Evolutionary conservation across 1,140 invertebrate genomes (phyloP), one percentile per base, ranked within the genome.

Genomic region (Probaryconus sp.): DNA sequence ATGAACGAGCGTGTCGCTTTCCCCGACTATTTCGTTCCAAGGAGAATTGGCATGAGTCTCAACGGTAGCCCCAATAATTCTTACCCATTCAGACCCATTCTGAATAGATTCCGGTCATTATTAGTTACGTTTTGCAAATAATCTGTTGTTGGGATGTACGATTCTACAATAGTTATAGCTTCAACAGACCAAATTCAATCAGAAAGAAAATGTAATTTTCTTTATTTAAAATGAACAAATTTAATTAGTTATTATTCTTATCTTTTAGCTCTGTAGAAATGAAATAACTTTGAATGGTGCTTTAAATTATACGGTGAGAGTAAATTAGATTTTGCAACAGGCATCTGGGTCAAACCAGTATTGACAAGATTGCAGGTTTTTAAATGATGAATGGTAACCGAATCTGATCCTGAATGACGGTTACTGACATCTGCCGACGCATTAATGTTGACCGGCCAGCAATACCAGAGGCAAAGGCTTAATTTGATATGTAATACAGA

Each of bases 1-100:
- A 64, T 51, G 68, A 72, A 56, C 50, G 45, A 75, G 58, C 64
- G 13, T 65, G 56, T 61, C 60, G 58, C 60, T 64, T 65, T 68
- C 65, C 53, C 60, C 47, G 24, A 40, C 60, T 50, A 61, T 60
- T 47, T 28, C 30, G 26, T 53, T 64, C 51, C 31, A 45, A 21
- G 38, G 47, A 45, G 56, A 61, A 71, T 75, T 63, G 64, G 37
- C 71, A 56, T 24, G 50, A 43, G 35, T n/a, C n/a, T n/a, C 28
- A 30, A 9, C 10, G 28, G 7, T 30, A n/a, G 28, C 2, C 7
- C 6, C n/a, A n/a, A n/a, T n/a, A n/a, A n/a, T n/a, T n/a, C n/a
- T n/a, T n/a, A 30, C 2, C 28, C 2, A 35, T 35, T 10, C 14
- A 38, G 35, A 13, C 11, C 35, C 35, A 16, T 38, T 38, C 35